Conservation (phyloP, 2,797 vertebrate species). For the Microchirus variegatus region DNA sequence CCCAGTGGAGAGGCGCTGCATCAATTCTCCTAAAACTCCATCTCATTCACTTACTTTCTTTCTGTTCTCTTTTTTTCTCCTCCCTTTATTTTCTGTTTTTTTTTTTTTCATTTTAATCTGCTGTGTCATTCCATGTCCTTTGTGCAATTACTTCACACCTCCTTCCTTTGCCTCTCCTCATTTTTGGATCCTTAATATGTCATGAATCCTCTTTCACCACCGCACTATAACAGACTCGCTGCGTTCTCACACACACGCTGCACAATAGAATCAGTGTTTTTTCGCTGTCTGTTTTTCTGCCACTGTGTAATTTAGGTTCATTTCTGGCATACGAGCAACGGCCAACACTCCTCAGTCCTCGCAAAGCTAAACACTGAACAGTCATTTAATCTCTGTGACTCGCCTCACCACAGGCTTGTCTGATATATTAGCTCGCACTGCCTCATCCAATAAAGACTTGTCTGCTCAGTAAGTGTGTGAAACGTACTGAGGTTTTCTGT, state of each 20-base stretch:
- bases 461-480: constrained; percentile 41
- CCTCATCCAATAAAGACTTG: constrained; percentile 57
- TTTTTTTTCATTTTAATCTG: constrained; percentile 14
- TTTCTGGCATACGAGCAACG: constrained; percentile 61
- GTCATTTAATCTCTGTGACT: constrained; percentile 72
- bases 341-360: constrained; percentile 69
- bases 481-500: constrained; percentile 35
- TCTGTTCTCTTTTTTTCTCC: constrained; percentile 32
- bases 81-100: constrained; percentile 25
- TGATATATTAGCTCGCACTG: constrained; percentile 65
- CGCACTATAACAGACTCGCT: constrained; percentile 25
- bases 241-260: constrained; percentile 43
- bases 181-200: constrained; percentile 43
- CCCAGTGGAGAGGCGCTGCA: constrained; percentile 67
- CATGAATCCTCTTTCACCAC: constrained; percentile 50
- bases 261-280: constrained; percentile 75
- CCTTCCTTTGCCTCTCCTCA: constrained; percentile 14
- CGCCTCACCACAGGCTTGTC: constrained; percentile 58
- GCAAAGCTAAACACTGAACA: constrained; percentile 67
- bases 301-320: constrained; percentile 61
- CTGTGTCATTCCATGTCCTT: constrained; percentile 39
- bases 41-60: constrained; percentile 53
- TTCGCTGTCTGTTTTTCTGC: constrained; percentile 60
- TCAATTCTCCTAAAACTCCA: constrained; percentile 71
- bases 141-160: constrained; percentile 41